These are phyloP conservation scores for Myodes glareolus DNA, from an alignment of 2,113 vertebrate genomes.

Conservation along the genomic window DNA sequence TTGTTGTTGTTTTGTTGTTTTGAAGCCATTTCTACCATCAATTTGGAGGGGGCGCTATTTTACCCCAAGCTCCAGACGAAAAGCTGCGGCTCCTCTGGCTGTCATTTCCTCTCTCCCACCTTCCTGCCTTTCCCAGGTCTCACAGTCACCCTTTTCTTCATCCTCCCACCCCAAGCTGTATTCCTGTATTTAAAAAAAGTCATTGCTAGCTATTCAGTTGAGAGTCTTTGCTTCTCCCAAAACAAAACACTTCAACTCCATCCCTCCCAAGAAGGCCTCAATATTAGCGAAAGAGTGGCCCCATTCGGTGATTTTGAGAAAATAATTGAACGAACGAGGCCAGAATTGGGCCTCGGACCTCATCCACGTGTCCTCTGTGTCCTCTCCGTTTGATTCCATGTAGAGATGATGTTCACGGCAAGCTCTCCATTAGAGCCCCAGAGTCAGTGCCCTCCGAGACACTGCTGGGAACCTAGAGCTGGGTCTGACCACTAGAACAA, in stretches of 20 bases:
- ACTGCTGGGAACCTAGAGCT: not conserved
- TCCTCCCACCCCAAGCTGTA: not conserved
- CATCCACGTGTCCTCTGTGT: not conserved
- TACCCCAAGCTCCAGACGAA: not conserved
- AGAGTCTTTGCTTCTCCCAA: not conserved
- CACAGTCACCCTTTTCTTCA: not conserved
- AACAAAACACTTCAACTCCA: not conserved
- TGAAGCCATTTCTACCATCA: not conserved
- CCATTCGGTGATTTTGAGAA: not conserved
- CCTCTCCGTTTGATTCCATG: not conserved
- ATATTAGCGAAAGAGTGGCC: not conserved
- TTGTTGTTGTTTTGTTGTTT: not conserved
- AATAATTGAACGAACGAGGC: not conserved
- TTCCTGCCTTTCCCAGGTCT: not conserved
- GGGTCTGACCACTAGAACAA: not conserved
- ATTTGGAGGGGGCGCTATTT: not conserved
- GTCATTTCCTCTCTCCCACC: not conserved
- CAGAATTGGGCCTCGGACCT: not conserved
- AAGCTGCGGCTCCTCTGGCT: not conserved
- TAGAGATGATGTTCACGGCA: not conserved
- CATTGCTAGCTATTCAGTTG: constrained; percentile 27
- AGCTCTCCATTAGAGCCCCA: not conserved
- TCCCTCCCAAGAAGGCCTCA: not conserved
- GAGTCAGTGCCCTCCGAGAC: not conserved
- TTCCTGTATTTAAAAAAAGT: constrained; percentile 72